Conservation (phyloP, 1,140 invertebrate species). For the Druon quercuslanigerum region DNA sequence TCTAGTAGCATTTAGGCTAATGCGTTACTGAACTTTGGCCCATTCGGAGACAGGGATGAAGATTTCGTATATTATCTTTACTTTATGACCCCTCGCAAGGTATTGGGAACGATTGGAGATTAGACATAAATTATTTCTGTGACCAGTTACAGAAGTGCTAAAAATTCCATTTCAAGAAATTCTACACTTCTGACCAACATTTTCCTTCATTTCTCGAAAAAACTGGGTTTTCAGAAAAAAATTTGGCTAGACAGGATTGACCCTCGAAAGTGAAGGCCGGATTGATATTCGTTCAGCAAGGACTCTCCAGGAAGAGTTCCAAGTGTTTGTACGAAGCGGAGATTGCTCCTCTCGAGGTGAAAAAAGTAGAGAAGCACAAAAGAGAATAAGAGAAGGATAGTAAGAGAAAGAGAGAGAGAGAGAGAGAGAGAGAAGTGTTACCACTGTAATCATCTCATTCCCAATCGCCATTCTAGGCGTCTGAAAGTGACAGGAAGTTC, state of each 20-base stretch:
- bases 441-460: slow-evolving; percentile 15
- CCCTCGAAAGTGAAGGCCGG: slow-evolving; percentile 31
- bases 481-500: background rate
- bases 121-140: no score
- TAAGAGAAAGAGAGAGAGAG: slow-evolving; percentile 1
- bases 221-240: no score
- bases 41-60: no score
- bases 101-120: no score
- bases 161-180: no score
- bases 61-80: no score
- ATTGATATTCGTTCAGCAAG: slow-evolving; percentile 37
- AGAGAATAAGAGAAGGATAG: background rate
- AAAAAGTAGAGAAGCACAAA: slow-evolving; percentile 27
- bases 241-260: slow-evolving; percentile 7
- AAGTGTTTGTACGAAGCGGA: slow-evolving; percentile 57
- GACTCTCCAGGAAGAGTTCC: slow-evolving; percentile 48
- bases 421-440: slow-evolving; percentile 4
- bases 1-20: no score
- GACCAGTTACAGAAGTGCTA: no score
- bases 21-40: no score
- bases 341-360: slow-evolving; percentile 52
- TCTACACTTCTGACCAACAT: no score
- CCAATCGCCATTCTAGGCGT: background rate
- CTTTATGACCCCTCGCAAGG: no score
- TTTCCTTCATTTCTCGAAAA: no score